These are phyloP conservation scores for Athetis lepigone DNA, from an alignment of 2,888 invertebrate species.

Conservation along the genomic window DNA sequence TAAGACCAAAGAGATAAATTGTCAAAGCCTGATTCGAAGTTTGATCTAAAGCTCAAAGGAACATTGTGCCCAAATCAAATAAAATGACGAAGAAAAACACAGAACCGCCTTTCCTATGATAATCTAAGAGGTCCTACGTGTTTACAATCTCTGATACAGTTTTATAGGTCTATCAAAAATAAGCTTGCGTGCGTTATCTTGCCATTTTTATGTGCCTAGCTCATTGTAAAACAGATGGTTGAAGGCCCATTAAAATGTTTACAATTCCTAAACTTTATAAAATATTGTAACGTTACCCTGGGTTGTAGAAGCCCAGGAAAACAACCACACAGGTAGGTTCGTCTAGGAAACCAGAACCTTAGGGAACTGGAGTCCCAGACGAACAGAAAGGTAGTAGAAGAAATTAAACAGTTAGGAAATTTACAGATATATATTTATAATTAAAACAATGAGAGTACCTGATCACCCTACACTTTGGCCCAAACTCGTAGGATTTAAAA, in stretches of 20 bases:
- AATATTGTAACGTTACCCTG: too few relatives aligned
- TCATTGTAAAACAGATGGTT: constrained; percentile 43
- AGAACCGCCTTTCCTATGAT: constrained; percentile 25
- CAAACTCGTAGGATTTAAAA: too few relatives aligned
- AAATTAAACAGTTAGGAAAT: too few relatives aligned
- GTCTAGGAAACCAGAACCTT: too few relatives aligned
- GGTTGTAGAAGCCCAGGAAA: too few relatives aligned
- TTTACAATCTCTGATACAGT: constrained; percentile 54
- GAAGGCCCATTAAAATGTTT: constrained; percentile 33
- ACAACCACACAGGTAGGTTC: too few relatives aligned
- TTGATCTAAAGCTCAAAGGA: constrained; percentile 2
- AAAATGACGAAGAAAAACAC: constrained; percentile 35
- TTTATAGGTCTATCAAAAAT: constrained; percentile 59
- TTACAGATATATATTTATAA: too few relatives aligned
- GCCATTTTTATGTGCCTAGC: constrained; percentile 45
- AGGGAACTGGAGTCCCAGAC: too few relatives aligned
- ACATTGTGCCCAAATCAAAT: constrained; percentile 18
- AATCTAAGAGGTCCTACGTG: constrained; percentile 34
- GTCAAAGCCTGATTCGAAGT: background rate
- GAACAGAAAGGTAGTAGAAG: too few relatives aligned
- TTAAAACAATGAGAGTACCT: too few relatives aligned
- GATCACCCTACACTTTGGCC: too few relatives aligned
- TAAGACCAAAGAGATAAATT: too few relatives aligned
- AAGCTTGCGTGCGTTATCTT: constrained; percentile 58
- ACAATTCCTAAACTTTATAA: constrained; percentile 20